Conservation (phyloP, 2,113 vertebrate genomes). For the Hyla sarda region DNA sequence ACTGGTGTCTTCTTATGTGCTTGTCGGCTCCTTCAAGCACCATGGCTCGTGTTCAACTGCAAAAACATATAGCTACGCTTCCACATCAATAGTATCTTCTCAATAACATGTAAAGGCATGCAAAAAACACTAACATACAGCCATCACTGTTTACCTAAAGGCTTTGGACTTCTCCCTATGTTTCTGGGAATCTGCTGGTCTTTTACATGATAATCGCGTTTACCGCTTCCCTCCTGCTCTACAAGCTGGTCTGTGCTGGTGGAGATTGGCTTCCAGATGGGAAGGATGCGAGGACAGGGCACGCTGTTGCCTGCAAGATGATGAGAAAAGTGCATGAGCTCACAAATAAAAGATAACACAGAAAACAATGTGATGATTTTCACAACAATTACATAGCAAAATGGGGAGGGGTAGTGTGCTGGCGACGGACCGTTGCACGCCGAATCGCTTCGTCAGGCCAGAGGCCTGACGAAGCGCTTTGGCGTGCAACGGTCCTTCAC, state of each 20-base stretch:
- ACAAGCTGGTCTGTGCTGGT: constrained; percentile 62
- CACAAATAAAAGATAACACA: not conserved
- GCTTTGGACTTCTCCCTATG: constrained; percentile 71
- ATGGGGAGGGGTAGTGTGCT: no score
- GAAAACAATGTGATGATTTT: not conserved
- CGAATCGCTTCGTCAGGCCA: no score
- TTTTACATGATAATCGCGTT: constrained; percentile 71
- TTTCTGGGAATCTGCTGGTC: constrained; percentile 69
- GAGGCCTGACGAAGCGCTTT: no score
- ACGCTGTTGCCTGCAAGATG: constrained; percentile 70
- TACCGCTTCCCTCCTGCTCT: constrained; percentile 59
- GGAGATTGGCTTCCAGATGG: constrained; percentile 60
- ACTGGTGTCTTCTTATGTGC: no score
- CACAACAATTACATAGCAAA: not conserved
- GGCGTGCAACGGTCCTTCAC: no score
- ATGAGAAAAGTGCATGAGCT: not conserved
- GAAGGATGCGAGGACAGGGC: constrained; percentile 68
- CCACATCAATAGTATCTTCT: no score
- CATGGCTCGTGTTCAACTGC: no score
- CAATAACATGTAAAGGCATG: not conserved
- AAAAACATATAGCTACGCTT: no score
- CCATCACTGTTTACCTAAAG: constrained; percentile 70
- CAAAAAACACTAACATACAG: not conserved
- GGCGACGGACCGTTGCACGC: no score
- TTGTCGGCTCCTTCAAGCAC: no score